Evolutionary conservation across 2,888 invertebrate species (phyloP), one percentile per base, ranked within the genome.

Genomic region (Brachypalpus laphriformis): DNA sequence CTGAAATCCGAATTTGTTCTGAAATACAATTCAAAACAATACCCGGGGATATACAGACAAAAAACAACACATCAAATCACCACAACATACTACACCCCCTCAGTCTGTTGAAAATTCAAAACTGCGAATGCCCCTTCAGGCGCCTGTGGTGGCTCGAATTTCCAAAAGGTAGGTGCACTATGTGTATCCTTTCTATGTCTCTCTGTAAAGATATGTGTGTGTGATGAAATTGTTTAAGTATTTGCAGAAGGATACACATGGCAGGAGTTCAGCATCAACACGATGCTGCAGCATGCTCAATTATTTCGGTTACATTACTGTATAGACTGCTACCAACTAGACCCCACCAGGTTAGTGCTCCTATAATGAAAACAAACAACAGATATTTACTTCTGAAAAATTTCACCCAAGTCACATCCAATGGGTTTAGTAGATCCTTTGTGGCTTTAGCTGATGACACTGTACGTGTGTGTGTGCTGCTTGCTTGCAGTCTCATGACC

Each of bases 1-100:
- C 56, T 66, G 40, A 56, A 63, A 72, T 80, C 65, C 14, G 72
- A 80, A 80, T 72, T 65, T 42, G 66, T 54, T 25, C 66, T 66
- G 18, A 51, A 65, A 59, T 59, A 66, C 59, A 59, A 80, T 42
- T 65, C 56, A 42, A 63, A 80, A 80, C 59, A 74, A 72, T 57
- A 74, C 66, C 42, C 18, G 34, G 16, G 59, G 59, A 45, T 25
- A 78, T 25, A 22, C 70, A 47, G 31, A 34, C 63, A 31, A 63
- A 47, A 45, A 63, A 20, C 61, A 61, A 45, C 18, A 42, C 18
- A n/a, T n/a, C n/a, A n/a, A n/a, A n/a, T n/a, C n/a, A 25, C 42
- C 37, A 25, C 34, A 22, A 16, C 7, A 0, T 25, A 25, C n/a
- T 54, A 0, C 22, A 20, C 25, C n/a, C 18, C 18, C 3, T 31